These are phyloP conservation scores for Chaetodon trifasciatus DNA, from an alignment of 2,797 vertebrate genomes.

Conservation along the genomic window DNA sequence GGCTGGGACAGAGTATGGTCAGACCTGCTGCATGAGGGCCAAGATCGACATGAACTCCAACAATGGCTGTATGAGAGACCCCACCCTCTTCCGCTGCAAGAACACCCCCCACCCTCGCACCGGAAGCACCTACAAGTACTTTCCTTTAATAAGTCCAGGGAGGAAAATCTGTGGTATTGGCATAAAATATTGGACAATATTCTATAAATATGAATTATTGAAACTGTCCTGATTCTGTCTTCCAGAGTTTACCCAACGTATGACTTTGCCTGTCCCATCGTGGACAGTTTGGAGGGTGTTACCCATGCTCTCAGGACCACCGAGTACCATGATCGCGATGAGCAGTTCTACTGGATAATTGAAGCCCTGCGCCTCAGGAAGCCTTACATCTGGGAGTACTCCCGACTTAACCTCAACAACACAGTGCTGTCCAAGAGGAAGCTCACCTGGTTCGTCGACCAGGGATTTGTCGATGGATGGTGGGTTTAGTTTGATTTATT, in stretches of 20 bases:
- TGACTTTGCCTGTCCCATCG: slow-evolving; percentile 98
- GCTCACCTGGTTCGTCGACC: slow-evolving; percentile 98
- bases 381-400: slow-evolving; percentile 97
- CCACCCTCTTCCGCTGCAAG: slow-evolving; percentile 97
- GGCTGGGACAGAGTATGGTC: slow-evolving; percentile 90
- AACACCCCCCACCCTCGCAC: slow-evolving; percentile 94
- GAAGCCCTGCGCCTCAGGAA: slow-evolving; percentile 92
- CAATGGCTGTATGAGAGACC: slow-evolving; percentile 98
- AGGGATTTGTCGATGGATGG: slow-evolving; percentile 98
- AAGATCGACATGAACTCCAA: slow-evolving; percentile 99
- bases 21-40: slow-evolving; percentile 96
- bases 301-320: slow-evolving; percentile 98
- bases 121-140: slow-evolving; percentile 90
- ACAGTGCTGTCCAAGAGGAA: slow-evolving; percentile 98
- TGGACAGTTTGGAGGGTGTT: slow-evolving; percentile 97
- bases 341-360: slow-evolving; percentile 98
- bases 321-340: slow-evolving; percentile 97
- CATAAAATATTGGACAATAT: background rate
- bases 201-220: background rate
- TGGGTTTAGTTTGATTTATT: slow-evolving; percentile 68
- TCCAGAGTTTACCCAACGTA: slow-evolving; percentile 96
- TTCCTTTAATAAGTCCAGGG: background rate
- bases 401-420: slow-evolving; percentile 98
- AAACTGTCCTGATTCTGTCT: background rate
- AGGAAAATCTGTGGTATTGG: background rate